Percentiles rank a stretch among this genome's conserved stretches.
phyloP scores from a whole-genome alignment of 2,888 invertebrate species.

The Agriopis aurantiaria region DNA sequence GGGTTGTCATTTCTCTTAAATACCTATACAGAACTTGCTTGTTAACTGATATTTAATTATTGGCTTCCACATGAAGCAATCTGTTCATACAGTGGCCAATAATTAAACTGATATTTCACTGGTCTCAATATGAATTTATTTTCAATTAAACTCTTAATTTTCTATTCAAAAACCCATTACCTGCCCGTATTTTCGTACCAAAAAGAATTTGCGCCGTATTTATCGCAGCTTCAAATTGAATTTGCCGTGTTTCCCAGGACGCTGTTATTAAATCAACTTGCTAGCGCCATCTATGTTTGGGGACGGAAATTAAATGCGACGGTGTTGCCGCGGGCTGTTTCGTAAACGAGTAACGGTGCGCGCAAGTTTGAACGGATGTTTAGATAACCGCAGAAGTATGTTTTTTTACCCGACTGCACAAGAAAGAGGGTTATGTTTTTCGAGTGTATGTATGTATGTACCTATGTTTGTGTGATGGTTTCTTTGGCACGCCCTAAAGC shows the following conservation, averaged over 20 bases:
- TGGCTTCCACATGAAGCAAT: no score
- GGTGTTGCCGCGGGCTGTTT: slow-evolving; percentile 36
- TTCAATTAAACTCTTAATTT: slow-evolving; percentile 27
- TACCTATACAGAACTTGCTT: no score
- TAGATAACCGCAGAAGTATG: background rate
- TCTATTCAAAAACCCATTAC: slow-evolving; percentile 42
- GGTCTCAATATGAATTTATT: background rate
- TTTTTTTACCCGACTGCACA: background rate
- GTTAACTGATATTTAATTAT: no score
- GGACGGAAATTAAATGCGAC: slow-evolving; percentile 59
- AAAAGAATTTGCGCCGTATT: slow-evolving; percentile 50
- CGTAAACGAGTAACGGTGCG: slow-evolving; percentile 42
- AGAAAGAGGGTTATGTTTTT: no score
- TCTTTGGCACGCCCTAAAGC: no score
- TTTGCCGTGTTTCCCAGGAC: slow-evolving; percentile 48
- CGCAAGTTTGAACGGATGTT: slow-evolving; percentile 30
- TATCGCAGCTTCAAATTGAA: slow-evolving; percentile 59
- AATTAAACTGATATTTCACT: background rate
- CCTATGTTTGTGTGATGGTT: no score
- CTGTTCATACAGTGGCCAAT: no score
- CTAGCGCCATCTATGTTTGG: slow-evolving; percentile 67
- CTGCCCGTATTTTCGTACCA: slow-evolving; percentile 33
- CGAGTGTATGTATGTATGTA: no score
- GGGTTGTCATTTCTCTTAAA: no score
- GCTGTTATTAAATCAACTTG: slow-evolving; percentile 60